Base-by-base conservation (phyloP, 2,113 vertebrate species). In the Scophthalmus maximus region DNA sequence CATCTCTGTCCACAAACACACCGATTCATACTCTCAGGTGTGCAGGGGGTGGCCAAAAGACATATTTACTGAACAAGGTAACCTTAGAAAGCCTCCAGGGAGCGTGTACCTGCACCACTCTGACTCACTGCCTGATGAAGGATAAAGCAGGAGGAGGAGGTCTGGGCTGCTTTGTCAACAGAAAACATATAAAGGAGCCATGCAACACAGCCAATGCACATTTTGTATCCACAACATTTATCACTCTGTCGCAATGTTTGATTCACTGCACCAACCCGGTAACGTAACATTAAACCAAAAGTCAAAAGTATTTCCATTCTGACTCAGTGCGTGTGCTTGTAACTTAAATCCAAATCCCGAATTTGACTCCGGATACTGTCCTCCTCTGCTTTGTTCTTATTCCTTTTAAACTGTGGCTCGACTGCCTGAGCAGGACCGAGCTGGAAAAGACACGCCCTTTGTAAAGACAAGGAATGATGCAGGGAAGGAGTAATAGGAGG, bases 381-480 rank as follows among this genome's bases (percentile, higher is more conserved):
- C 0, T 6, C n/a, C 2, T 11, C 5, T 29, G 46, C 12, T 42
- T 55, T 73, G n/a, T 64, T 68, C 4, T 8, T 34, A 23, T 23
- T 78, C 25, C 50, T 53, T 63, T 47, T 20, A 34, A 30, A 56
- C 25, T n/a, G 4, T 3, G 34, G 25, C 18, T 46, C 25, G 25
- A 66, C 65, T 53, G 62, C 52, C 76, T 74, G 81, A 87, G 76
- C 81, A 81, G 73, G 76, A 71, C 55, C 64, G 70, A 76, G 79
- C 78, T 64, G 72, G 69, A 77, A 85, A 78, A 85, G 87, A 80
- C 91, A 88, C 89, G 61, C 89, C 89, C 78, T 92, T 81, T 75
- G 87, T 85, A 86, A 91, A 91, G 87, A 91, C 17, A n/a, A 62
- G 70, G 32, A 60, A 68, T 12, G 44, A 36, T 26, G 27, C n/a